These are phyloP conservation scores for Procambarus clarkii DNA, from an alignment of 1,140 invertebrate species.

Conservation along the genomic window DNA sequence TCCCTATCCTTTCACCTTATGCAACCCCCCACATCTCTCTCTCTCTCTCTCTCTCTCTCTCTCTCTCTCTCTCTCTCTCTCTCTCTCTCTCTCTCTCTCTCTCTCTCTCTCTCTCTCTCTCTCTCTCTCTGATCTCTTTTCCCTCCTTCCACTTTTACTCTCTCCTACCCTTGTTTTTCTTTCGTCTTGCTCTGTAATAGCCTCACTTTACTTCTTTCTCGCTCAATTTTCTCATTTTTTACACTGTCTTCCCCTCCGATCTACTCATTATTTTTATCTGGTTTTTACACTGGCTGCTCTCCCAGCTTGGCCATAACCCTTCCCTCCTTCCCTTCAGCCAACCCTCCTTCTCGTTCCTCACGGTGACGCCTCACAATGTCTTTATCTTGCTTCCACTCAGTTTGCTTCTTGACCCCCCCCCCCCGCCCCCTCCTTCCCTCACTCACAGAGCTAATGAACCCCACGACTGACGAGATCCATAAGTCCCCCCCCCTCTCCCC, in stretches of 20 bases:
- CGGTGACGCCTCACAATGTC: constrained; percentile 1
- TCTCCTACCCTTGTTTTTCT: background rate
- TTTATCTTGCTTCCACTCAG: constrained; percentile 48
- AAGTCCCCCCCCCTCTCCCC: background rate
- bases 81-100: background rate
- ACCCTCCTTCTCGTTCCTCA: background rate
- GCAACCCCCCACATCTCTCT: no score
- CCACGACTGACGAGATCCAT: background rate
- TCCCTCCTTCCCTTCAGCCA: background rate
- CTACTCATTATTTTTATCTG: no score
- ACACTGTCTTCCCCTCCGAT: no score
- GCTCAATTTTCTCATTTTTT: no score
- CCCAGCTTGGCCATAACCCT: background rate
- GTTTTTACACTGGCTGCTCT: no score
- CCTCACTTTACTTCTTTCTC: background rate
- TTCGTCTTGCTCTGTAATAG: background rate
- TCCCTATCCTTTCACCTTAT: no score
- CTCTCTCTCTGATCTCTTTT: background rate
- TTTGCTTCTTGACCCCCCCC: constrained; percentile 13
- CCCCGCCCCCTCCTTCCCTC: background rate
- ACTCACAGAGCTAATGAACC: no score
- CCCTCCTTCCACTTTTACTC: background rate
- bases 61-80: constrained; percentile 11
- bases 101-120: background rate
- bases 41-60: background rate